Evolutionary conservation across 2,797 vertebrate genomes (phyloP).

Genomic region (Pangasius larnaudii): DNA sequence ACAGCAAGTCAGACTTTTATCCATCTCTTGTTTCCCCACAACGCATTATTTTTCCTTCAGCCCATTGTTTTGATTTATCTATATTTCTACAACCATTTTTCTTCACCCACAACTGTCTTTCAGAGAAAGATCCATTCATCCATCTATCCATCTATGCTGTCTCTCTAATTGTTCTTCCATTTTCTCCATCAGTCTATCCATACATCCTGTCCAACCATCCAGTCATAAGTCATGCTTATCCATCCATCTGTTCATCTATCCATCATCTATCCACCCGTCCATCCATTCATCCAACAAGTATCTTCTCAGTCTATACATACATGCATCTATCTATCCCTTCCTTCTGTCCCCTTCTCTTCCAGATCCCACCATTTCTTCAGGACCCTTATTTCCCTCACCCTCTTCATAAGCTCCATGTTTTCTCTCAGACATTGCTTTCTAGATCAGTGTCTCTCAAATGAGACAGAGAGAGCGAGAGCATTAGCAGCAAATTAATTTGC

Average conservation of each 20-base stretch:
- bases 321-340: neutral
- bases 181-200: neutral
- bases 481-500: slow-evolving; percentile 82
- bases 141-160: neutral
- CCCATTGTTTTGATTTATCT: neutral
- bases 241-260: neutral
- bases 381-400: neutral
- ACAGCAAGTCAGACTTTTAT: neutral
- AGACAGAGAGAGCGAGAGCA: slow-evolving; percentile 48
- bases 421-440: slow-evolving; percentile 31
- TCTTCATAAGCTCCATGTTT: slow-evolving; percentile 13
- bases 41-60: neutral
- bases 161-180: neutral
- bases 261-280: neutral
- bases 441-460: slow-evolving; percentile 45
- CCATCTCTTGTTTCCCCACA: slow-evolving; percentile 1
- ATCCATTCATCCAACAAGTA: neutral
- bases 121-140: neutral
- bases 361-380: neutral
- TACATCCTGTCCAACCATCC: neutral
- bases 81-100: neutral
- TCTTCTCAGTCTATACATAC: neutral
- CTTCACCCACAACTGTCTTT: neutral
- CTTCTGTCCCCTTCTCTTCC: neutral
- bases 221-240: neutral